A percentile compares a stretch with the other conserved stretches of the same genome.
These are phyloP conservation scores for Pseudocheirus occidentalis DNA, from an alignment of 2,797 vertebrate species.

Conservation along the genomic window DNA sequence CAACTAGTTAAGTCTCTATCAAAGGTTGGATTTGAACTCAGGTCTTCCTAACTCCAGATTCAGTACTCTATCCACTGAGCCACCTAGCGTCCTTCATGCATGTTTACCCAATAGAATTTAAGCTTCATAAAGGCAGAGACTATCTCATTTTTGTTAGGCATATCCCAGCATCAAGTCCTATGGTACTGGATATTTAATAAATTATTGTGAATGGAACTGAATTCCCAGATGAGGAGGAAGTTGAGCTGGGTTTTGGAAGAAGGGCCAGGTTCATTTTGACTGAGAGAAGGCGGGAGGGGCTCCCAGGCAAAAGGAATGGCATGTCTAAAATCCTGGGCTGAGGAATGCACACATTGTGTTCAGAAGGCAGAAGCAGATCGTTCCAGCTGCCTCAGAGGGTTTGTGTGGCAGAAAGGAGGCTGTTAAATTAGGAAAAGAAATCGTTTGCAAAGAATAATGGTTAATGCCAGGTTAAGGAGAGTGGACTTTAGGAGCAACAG, in stretches of 20 bases:
- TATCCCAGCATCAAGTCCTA: neutral
- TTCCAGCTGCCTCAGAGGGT: neutral
- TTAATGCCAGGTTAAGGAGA: neutral
- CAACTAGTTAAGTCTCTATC: neutral
- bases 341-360: neutral
- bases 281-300: neutral
- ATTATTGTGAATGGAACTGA: neutral
- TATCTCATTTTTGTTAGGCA: neutral
- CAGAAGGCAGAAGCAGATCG: neutral
- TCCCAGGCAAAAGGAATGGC: neutral
- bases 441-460: neutral
- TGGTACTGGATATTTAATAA: neutral
- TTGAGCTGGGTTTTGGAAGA: neutral
- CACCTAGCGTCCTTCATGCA: neutral
- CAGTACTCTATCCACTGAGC: neutral
- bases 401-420: neutral
- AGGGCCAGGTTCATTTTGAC: neutral
- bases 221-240: neutral
- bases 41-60: neutral
- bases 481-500: neutral
- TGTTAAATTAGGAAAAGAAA: neutral
- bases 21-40: neutral
- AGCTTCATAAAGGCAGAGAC: neutral
- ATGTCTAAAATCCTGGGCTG: neutral
- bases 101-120: neutral